Base-by-base conservation (phyloP, 2,113 vertebrate species). In the Pangasianodon gigas region DNA sequence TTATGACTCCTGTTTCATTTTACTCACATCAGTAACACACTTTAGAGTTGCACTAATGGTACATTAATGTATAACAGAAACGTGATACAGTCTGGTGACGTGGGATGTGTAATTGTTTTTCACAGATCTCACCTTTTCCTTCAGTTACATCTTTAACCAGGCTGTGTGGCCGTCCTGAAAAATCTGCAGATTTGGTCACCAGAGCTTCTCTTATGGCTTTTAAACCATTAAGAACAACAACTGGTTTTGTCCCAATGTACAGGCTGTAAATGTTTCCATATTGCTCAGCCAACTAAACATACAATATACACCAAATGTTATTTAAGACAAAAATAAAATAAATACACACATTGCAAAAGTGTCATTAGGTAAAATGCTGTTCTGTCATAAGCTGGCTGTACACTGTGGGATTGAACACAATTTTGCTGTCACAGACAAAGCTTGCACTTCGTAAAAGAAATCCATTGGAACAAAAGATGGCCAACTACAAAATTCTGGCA, bases 211-310 rank as follows among this genome's bases (percentile, higher is more conserved):
- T 96, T 9, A 96, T 91, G 37, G 91, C 92, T 77, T 94, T 88
- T 2, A 93, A 14, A 29, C 94, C 94, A 41, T 48, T 93, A 77
- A 96, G 52, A 79, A 96, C 19, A 0, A 96, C 92, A 21, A 80
- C 90, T 54, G 95, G 94, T 89, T 26, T 95, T 29, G 54, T 48
- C 16, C 95, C 95, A 0, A 96, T 13, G 87, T 84, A 95, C 26
- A 96, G 0, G 56, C 94, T 95, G 93, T 95, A 96, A 85, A 96
- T 84, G 1, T 94, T 91, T 67, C 96, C 96, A 92, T 95, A 95
- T 2, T 84, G 56, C 87, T 93, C 90, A 32, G 92, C 93, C 79
- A 96, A 77, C 96, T 96, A 41, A 21, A 88, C 1, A 6, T 88
- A 46, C 0, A 81, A 85, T 48, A 92, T 6, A 29, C 2, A 91